Evolutionary conservation across 2,888 invertebrate species (phyloP), one percentile per base, ranked within the genome.

Genomic region (Stenotaenia linearis): DNA sequence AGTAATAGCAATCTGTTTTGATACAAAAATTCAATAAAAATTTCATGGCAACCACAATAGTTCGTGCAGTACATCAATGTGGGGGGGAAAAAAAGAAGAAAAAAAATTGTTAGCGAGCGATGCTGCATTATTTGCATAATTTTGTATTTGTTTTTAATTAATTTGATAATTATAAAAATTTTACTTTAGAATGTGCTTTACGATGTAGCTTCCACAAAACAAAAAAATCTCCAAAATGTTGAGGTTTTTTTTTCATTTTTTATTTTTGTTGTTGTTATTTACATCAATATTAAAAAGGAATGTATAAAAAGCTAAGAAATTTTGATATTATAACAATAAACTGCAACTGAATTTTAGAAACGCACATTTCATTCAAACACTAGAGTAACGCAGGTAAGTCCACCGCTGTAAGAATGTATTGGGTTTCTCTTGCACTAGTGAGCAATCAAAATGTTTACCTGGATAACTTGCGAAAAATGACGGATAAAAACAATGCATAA

Each of bases 1-100:
- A 69, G 69, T 69, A 69, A 28, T 69, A 69, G 69, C 69, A 69
- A 12, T 69, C 69, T 69, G 25, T 69, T 69, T 69, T 69, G 69
- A 69, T 69, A 69, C 69, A 69, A 69, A 69, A 69, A 25, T 28
- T 28, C 69, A 25, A 69, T 69, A 69, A 69, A 69, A 69, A 69
- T 69, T 25, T n/a, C 25, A 69, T 69, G 69, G 69, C 28, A 28
- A 69, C 69, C 69, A 45, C 69, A 69, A 28, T 50, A 25, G 28
- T 69, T 25, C 25, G 69, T 28, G 69, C 25, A 28, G 28, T 69
- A 69, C 9, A 69, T 69, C 69, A 69, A 25, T n/a, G 18, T 18
- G 1, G n/a, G n/a, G n/a, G n/a, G n/a, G n/a, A n/a, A 6, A 50
- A 15, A 7, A 18, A 18, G 18, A 15, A 1, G 6, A 50, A 50